Percentiles rank a stretch among this genome's conserved stretches.
These are phyloP conservation scores for Phragmatobia fuliginosa DNA, from an alignment of 2,888 invertebrate genomes.

Conservation along the genomic window DNA sequence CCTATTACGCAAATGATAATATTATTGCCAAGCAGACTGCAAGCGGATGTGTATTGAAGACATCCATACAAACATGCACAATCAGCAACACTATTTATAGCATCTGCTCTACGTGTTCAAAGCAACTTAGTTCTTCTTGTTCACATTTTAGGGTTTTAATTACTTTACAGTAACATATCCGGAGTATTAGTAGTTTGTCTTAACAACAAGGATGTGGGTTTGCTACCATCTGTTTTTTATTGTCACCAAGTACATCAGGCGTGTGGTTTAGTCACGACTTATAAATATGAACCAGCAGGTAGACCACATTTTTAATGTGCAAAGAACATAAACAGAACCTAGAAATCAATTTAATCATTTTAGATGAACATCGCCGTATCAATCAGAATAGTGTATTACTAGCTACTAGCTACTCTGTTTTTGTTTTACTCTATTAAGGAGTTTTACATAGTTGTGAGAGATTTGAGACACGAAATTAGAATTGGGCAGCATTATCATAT, in stretches of 20 bases:
- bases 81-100: slow-evolving; percentile 26
- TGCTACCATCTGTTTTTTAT: slow-evolving; percentile 56
- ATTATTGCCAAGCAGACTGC: slow-evolving; percentile 45
- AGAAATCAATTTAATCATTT: slow-evolving; percentile 6
- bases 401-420: neutral
- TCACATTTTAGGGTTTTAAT: slow-evolving; percentile 24
- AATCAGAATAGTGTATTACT: neutral
- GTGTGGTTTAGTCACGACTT: slow-evolving; percentile 69
- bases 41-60: slow-evolving; percentile 56
- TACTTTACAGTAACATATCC: slow-evolving; percentile 28
- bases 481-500: too few species aligned
- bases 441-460: too few species aligned
- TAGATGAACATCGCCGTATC: neutral
- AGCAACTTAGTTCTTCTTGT: slow-evolving; percentile 33
- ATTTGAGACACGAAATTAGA: too few species aligned
- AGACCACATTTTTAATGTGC: slow-evolving; percentile 30
- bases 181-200: slow-evolving; percentile 34
- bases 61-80: slow-evolving; percentile 35
- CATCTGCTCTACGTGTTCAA: slow-evolving; percentile 27
- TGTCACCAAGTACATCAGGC: slow-evolving; percentile 60
- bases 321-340: slow-evolving; percentile 41
- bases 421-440: neutral
- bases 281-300: slow-evolving; percentile 30
- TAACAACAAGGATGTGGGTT: slow-evolving; percentile 69
- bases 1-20: slow-evolving; percentile 37